Evolutionary conservation across 2,113 vertebrate species (phyloP).

Genomic region (Pterocles gutturalis): DNA sequence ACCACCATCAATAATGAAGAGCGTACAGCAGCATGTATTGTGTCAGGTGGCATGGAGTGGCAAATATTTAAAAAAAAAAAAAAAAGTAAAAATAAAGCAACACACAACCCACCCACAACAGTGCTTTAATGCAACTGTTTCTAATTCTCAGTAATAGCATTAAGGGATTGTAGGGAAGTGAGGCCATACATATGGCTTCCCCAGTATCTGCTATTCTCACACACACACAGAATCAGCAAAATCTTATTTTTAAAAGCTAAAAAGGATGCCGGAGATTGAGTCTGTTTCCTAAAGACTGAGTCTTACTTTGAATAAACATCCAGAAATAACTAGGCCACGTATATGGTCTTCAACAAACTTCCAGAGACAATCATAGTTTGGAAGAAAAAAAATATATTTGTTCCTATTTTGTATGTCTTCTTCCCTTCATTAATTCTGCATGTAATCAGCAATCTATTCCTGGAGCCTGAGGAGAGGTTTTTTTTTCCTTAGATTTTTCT

Average conservation of each 20-base stretch:
- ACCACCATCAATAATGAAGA: background rate
- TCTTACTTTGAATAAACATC: background rate
- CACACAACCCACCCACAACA: background rate
- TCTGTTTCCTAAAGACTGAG: background rate
- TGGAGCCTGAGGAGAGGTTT: background rate
- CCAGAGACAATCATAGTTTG: background rate
- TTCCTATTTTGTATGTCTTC: background rate
- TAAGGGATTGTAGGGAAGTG: background rate
- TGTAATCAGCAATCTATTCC: background rate
- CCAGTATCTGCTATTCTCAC: background rate
- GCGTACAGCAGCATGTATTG: background rate
- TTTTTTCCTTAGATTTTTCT: background rate
- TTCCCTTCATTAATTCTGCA: background rate
- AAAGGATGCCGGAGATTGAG: background rate
- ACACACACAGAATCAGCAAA: background rate
- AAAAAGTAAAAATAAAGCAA: background rate
- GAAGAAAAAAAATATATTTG: background rate
- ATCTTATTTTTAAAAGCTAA: background rate
- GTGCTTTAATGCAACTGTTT: background rate
- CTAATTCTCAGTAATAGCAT: background rate
- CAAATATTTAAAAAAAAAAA: background rate
- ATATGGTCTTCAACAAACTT: background rate
- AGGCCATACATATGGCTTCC: background rate
- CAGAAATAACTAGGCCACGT: background rate
- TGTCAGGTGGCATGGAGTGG: background rate